Base-by-base conservation (phyloP, 2,888 invertebrate genomes). In the Lasioglossum vierecki region DNA sequence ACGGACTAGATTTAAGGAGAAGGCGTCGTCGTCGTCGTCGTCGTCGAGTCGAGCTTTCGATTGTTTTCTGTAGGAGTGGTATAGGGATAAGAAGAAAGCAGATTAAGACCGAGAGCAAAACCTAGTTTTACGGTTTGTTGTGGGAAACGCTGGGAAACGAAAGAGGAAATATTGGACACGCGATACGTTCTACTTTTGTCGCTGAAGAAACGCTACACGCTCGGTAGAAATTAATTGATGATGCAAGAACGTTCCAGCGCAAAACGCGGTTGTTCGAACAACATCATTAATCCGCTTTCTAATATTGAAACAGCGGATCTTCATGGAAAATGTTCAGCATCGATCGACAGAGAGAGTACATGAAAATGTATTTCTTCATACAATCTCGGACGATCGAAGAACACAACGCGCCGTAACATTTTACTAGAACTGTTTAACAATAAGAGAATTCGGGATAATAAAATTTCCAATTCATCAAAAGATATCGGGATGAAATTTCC, bases 81-180 rank as follows among this genome's bases (percentile, higher is more conserved):
- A 82, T 84, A 82, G 78, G 35, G 66, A 66, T 66, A 66, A 66
- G 35, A 44, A 75, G 84, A 71, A 84, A 84, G 82, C 70, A 82
- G 78, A 82, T 84, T 84, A 84, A 82, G 74, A 74, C 46, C 13
- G 26, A 82, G 77, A 53, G 53, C 49, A 49, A 77, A 84, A 71
- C 68, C 77, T 46, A 60, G 82, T 84, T 84, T 78, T 74, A 82
- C 77, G 74, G 84, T 75, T 82, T 71, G 77, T 84, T 78, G 74
- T 44, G 49, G 49, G 53, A 44, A 53, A 53, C n/a, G 60, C 8
- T 46, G 30, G 30, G 3, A 49, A 35, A 22, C 57, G 68, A 78
- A 78, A 39, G 49, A 82, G 35, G 22, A 44, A 63, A n/a, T 30
- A 73, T 26, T 35, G 9, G 15, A 53, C 76, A 66, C 66, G 30